Base-by-base conservation (phyloP, 2,888 invertebrate species). In the Ptychoptera contaminata region DNA sequence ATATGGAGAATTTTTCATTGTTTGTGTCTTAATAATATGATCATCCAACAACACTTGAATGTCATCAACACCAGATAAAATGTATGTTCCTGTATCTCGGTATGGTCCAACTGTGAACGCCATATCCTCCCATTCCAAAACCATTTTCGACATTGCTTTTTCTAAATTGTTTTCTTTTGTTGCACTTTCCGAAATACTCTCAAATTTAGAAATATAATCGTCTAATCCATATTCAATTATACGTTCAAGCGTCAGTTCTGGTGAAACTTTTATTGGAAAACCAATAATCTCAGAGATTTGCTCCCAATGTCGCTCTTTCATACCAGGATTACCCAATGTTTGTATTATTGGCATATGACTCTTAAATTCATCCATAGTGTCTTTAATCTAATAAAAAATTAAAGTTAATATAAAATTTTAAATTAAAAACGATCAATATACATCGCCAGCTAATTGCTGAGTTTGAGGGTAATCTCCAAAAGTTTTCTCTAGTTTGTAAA, bases 1-100 rank as follows among this genome's bases (percentile, higher is more conserved):
- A 56, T 92, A 94, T 0, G 93, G 90, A 0, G 94, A 94, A 57
- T 92, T 92, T 65, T 93, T 86, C 92, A 96, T 94, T 1, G 94
- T 93, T 62, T 94, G 93, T 2, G 93, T 90, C 66, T 94, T 96
- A 8, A 94, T 85, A 52, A 96, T 83, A 60, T 96, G 94, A 62
- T 96, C 96, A 62, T 96, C 96, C 44, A 96, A 67, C 42, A 91
- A 67, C 32, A 91, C 69, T 65, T 96, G 94, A 58, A 96, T 92
- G 55, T 94, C 93, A 64, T 96, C 94, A 6, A 94, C 76, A 47
- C 88, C 79, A 0, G 91, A 83, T 48, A 96, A 68, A 52, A 94
- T 90, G 54, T 74, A 82, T 0, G 93, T 92, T 10, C 93, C 94
- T 8, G 92, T 88, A 62, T 90, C 85, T 54, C 87, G 82, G 66